Evolutionary conservation across 2,797 vertebrate species (phyloP).

Genomic region (Premnoplex brunnescens): DNA sequence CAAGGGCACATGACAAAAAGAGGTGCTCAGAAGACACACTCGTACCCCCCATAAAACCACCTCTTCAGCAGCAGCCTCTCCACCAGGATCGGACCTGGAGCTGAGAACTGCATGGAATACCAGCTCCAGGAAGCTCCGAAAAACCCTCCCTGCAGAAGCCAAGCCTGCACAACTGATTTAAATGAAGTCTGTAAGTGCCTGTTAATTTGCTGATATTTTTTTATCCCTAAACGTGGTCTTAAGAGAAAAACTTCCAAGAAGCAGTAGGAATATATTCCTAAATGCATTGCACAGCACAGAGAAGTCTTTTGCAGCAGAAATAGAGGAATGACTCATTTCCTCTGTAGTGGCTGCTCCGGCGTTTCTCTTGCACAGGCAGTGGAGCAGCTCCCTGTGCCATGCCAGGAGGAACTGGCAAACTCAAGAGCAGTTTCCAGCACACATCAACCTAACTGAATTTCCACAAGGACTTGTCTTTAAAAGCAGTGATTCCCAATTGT

Average conservation of each 20-base stretch:
- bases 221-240: neutral
- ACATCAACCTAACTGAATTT: neutral
- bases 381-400: neutral
- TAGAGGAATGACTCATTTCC: constrained; percentile 65
- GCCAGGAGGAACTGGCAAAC: neutral
- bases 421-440: neutral
- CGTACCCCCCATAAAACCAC: too few species aligned
- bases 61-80: neutral
- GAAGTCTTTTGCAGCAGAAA: constrained; percentile 33
- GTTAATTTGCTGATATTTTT: neutral
- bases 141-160: neutral
- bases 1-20: neutral
- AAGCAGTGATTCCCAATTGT: neutral
- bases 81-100: neutral
- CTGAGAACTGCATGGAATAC: neutral
- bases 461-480: neutral
- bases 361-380: neutral
- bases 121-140: neutral
- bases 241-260: neutral
- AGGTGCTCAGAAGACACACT: neutral
- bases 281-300: neutral
- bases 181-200: neutral
- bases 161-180: neutral
- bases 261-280: neutral
- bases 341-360: constrained; percentile 27